Conservation (phyloP, 2,888 invertebrate species). For the Gastracanthus pulcherrimus region DNA sequence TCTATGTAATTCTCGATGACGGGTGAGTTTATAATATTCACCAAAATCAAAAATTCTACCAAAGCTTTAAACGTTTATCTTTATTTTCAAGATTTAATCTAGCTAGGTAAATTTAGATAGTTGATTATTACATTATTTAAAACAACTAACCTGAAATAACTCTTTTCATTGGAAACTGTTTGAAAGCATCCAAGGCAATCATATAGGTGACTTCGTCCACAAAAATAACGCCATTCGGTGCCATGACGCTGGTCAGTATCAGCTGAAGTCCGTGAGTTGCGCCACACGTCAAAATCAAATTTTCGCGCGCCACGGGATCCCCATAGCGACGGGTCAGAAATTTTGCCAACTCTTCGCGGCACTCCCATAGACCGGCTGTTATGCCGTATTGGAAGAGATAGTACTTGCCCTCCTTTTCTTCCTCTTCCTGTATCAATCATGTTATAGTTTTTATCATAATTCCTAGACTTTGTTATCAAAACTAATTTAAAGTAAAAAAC, state of each 20-base stretch:
- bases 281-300: slow-evolving; percentile 81
- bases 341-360: slow-evolving; percentile 77
- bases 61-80: too few relatives aligned
- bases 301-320: slow-evolving; percentile 76
- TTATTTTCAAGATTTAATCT: too few relatives aligned
- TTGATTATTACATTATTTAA: too few relatives aligned
- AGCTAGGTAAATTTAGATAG: too few relatives aligned
- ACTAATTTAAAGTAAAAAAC: not conserved
- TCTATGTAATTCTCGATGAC: too few relatives aligned
- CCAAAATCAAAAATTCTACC: too few relatives aligned
- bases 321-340: slow-evolving; percentile 78
- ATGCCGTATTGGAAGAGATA: slow-evolving; percentile 80
- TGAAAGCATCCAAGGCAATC: slow-evolving; percentile 80
- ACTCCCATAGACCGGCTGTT: slow-evolving; percentile 78
- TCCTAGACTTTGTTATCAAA: too few relatives aligned
- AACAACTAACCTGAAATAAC: slow-evolving; percentile 77
- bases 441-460: too few relatives aligned
- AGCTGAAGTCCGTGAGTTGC: slow-evolving; percentile 82
- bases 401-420: slow-evolving; percentile 72
- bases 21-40: too few relatives aligned
- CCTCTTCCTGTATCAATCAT: slow-evolving; percentile 68
- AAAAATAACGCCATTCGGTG: slow-evolving; percentile 80
- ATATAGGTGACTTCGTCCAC: slow-evolving; percentile 84
- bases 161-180: slow-evolving; percentile 79
- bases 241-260: slow-evolving; percentile 79